Conservation (phyloP, 2,113 vertebrate genomes). For the Neogobius melanostomus region DNA sequence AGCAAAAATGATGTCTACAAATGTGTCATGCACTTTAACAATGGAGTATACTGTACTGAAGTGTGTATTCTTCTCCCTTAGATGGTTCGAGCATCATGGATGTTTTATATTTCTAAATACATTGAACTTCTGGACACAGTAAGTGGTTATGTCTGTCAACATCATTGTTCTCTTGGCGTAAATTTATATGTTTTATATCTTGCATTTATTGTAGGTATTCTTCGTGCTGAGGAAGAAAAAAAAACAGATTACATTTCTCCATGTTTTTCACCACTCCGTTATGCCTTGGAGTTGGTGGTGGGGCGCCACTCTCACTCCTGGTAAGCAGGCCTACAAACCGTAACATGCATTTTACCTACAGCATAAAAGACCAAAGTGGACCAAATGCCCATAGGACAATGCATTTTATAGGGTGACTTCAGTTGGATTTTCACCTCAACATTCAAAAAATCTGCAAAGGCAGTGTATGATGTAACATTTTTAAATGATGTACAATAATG, state of each 20-base stretch:
- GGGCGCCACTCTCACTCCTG: conserved; percentile 89
- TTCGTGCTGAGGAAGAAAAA: conserved; percentile 97
- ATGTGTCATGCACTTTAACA: not conserved
- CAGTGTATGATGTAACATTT: not conserved
- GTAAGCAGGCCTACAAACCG: conserved; percentile 67
- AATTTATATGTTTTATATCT: not conserved
- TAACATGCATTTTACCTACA: not conserved
- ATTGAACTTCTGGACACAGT: conserved; percentile 95
- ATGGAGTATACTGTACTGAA: not conserved
- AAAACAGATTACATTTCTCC: conserved; percentile 94
- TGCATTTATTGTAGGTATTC: conserved; percentile 80
- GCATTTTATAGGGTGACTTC: not conserved
- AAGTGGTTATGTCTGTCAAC: conserved; percentile 52
- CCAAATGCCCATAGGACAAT: not conserved
- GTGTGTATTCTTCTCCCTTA: conserved; percentile 51
- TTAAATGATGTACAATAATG: not conserved
- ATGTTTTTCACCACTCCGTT: conserved; percentile 96
- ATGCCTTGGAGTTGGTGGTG: conserved; percentile 99
- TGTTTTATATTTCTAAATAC: conserved; percentile 94
- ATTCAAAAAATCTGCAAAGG: not conserved
- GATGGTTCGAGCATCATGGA: conserved; percentile 90
- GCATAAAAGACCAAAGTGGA: not conserved
- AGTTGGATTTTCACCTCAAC: not conserved
- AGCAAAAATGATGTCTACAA: not conserved
- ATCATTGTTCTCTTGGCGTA: too few species aligned